These are phyloP conservation scores for Lepidostoma basale DNA, from an alignment of 1,140 invertebrate species.

Conservation along the genomic window DNA sequence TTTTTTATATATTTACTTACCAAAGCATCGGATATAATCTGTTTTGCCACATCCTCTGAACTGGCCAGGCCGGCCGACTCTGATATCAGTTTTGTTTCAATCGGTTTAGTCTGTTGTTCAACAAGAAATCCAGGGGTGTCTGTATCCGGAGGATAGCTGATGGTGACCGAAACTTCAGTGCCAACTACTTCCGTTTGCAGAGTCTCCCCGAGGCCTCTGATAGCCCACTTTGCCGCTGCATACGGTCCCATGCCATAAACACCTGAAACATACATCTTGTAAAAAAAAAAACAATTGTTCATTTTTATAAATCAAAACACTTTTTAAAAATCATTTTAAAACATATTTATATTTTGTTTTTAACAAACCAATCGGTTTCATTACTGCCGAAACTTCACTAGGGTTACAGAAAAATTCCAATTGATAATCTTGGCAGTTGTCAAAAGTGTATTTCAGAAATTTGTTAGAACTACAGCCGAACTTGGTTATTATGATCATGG, in stretches of 20 bases:
- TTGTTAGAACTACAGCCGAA: too few species aligned
- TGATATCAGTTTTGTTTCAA: slow-evolving; percentile 89
- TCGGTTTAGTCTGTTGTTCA: slow-evolving; percentile 85
- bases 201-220: slow-evolving; percentile 92
- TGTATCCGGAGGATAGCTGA: slow-evolving; percentile 94
- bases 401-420: too few species aligned
- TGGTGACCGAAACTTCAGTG: slow-evolving; percentile 83
- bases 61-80: slow-evolving; percentile 76
- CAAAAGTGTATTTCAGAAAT: too few species aligned
- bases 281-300: too few species aligned
- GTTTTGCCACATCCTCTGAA: slow-evolving; percentile 80
- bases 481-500: too few species aligned
- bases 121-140: slow-evolving; percentile 93
- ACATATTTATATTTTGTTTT: too few species aligned
- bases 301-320: too few species aligned
- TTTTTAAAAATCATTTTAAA: too few species aligned
- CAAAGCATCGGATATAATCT: slow-evolving; percentile 81
- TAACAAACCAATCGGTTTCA: too few species aligned
- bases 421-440: too few species aligned
- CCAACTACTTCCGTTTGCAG: slow-evolving; percentile 89
- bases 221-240: slow-evolving; percentile 90
- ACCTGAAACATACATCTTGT: slow-evolving; percentile 51
- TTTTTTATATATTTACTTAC: slow-evolving; percentile 58
- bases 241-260: slow-evolving; percentile 93
- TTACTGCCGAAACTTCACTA: too few species aligned